phyloP scores from a whole-genome alignment of 2,888 invertebrate genomes.

The Drosophila maculinotata region DNA sequence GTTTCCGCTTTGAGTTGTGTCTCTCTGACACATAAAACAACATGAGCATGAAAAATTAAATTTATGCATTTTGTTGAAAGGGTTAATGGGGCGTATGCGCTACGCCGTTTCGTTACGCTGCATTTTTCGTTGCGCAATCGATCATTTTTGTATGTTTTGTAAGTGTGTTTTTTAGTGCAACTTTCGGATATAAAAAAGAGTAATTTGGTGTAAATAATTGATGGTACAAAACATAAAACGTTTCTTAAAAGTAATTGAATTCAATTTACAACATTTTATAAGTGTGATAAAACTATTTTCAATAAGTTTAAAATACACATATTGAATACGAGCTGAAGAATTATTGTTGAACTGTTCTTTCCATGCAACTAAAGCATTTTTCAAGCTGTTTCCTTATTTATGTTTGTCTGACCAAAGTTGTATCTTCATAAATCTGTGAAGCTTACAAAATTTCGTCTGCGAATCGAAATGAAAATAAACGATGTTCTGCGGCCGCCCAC shows the following conservation, averaged over 20 bases:
- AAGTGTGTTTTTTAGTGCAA: conserved; percentile 20
- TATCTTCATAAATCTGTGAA: conserved; percentile 40
- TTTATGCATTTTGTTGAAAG: conserved; percentile 66
- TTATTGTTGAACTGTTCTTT: conserved; percentile 1
- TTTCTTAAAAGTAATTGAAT: not conserved
- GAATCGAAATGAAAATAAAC: conserved; percentile 58
- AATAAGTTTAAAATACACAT: no score
- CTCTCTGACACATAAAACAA: conserved; percentile 42
- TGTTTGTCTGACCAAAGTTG: conserved; percentile 17
- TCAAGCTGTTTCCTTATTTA: conserved; percentile 2
- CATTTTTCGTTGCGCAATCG: conserved; percentile 43
- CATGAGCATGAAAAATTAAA: conserved; percentile 48
- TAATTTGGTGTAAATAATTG: not conserved
- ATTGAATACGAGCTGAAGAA: not conserved
- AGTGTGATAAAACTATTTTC: not conserved
- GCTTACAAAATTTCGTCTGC: conserved; percentile 39
- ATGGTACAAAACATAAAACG: not conserved
- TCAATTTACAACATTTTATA: not conserved
- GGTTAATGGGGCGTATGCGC: conserved; percentile 57
- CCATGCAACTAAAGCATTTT: not conserved
- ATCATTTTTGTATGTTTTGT: conserved; percentile 30
- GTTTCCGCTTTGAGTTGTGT: conserved; percentile 19
- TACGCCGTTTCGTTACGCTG: conserved; percentile 38
- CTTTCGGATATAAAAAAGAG: conserved; percentile 1
- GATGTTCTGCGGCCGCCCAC: conserved; percentile 39